Conservation (phyloP, 2,888 invertebrate genomes). For the Drosophila cyrtoloma region DNA sequence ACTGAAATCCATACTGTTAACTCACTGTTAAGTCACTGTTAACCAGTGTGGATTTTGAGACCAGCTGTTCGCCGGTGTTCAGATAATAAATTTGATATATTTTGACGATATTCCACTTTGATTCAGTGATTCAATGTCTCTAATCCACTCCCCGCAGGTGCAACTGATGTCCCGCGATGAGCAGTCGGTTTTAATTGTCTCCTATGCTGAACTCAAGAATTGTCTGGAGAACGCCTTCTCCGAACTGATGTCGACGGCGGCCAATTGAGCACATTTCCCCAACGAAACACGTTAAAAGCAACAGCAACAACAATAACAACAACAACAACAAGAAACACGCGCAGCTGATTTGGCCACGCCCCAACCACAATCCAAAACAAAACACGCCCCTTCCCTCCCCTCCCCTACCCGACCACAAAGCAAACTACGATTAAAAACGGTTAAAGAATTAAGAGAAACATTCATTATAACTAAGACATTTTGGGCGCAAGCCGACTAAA, state of each 20-base stretch:
- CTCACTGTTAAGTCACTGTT: not conserved
- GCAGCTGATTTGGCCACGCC: slow-evolving; percentile 60
- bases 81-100: no score
- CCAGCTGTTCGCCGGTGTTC: no score
- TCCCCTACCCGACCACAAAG: slow-evolving; percentile 62
- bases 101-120: no score
- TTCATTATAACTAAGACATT: slow-evolving; percentile 78
- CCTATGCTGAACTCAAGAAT: slow-evolving; percentile 97
- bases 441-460: slow-evolving; percentile 63
- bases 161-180: slow-evolving; percentile 98
- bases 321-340: slow-evolving; percentile 54
- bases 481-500: slow-evolving; percentile 64
- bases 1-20: not conserved
- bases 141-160: slow-evolving; percentile 87
- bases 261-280: slow-evolving; percentile 75
- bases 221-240: slow-evolving; percentile 97
- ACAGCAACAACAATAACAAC: slow-evolving; percentile 3
- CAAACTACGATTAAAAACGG: slow-evolving; percentile 72
- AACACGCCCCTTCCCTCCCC: slow-evolving; percentile 3
- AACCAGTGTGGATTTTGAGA: no score
- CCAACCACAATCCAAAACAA: slow-evolving; percentile 4
- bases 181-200: slow-evolving; percentile 97
- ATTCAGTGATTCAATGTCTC: not conserved
- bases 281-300: slow-evolving; percentile 47
- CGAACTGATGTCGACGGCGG: slow-evolving; percentile 87